Evolutionary conservation across 1,140 invertebrate genomes (phyloP), one percentile per base, ranked within the genome.

Genomic region (Sycobia sp.): DNA sequence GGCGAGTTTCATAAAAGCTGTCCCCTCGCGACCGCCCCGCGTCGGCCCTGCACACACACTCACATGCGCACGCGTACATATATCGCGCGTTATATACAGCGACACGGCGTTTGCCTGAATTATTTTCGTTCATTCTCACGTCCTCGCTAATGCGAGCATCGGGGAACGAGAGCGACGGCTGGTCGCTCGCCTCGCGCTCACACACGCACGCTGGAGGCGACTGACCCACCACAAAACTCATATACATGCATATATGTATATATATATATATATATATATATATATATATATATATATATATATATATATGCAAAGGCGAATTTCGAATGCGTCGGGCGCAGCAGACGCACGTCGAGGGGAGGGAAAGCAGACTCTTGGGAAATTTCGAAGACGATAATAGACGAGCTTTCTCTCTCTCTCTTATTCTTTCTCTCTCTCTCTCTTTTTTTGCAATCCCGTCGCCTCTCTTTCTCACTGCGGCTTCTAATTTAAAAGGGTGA

Each of bases 101-200:
- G 11, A 11, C 29, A 44, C 25, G 34, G 22, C 54, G 25, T 16
- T 54, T 38, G n/a, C 50, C 25, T 18, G 49, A 29, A 46, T 62
- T 62, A 62, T 54, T 56, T 56, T 62, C 32, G 60, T 62, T 56
- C n/a, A 50, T 62, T 51, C 61, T 63, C 54, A 57, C 54, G 54
- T 56, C 44, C 44, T 23, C 53, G 51, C 61, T 63, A 55, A 55
- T 56, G 27, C 34, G 60, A 11, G 29, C 29, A 32, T 32, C 5
- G 32, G 47, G 50, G 29, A 62, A 54, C 10, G 50, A 62, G 49
- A 54, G 59, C 49, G 36, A 34, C 47, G 29, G 47, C 20, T 34
- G 50, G 50, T 23, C 36, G 47, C 46, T 49, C 1, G 7, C 32
- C 22, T 18, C 25, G 1, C 10, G 18, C 54, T 23, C 9, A n/a